Evolutionary conservation across 2,797 vertebrate species (phyloP).

Genomic region (Pelobates cultripes): DNA sequence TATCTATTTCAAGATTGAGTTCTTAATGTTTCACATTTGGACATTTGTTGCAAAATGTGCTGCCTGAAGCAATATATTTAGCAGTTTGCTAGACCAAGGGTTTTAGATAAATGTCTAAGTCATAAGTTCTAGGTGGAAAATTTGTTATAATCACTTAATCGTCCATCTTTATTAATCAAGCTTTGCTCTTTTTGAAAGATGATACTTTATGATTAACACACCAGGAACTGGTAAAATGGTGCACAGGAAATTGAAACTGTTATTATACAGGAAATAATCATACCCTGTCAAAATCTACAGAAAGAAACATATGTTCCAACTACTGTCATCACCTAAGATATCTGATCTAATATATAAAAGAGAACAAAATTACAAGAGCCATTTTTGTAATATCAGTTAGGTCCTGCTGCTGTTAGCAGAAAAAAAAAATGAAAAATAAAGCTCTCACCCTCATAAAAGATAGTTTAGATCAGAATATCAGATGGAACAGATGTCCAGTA

Average conservation of each 20-base stretch:
- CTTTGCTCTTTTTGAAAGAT: slow-evolving; percentile 75
- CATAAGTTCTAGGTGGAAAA: slow-evolving; percentile 1
- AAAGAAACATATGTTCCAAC: slow-evolving; percentile 90
- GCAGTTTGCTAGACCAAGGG: slow-evolving; percentile 2
- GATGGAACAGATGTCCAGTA: slow-evolving; percentile 58
- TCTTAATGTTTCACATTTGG: neutral
- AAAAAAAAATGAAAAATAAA: slow-evolving; percentile 32
- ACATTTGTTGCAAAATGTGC: neutral
- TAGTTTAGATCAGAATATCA: slow-evolving; percentile 53
- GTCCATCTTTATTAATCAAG: slow-evolving; percentile 67
- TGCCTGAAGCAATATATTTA: neutral
- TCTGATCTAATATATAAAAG: slow-evolving; percentile 80
- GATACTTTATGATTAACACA: slow-evolving; percentile 80
- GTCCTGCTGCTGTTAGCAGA: slow-evolving; percentile 34
- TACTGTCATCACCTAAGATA: slow-evolving; percentile 72
- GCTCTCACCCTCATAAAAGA: slow-evolving; percentile 47
- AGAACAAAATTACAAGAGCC: slow-evolving; percentile 65
- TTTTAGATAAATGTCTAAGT: slow-evolving; percentile 1
- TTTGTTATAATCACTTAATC: slow-evolving; percentile 65
- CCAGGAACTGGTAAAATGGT: slow-evolving; percentile 81
- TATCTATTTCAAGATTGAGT: neutral
- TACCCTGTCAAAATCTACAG: slow-evolving; percentile 98
- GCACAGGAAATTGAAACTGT: slow-evolving; percentile 99
- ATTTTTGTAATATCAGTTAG: slow-evolving; percentile 58
- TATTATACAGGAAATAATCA: slow-evolving; percentile 98